Percentiles rank a stretch among this genome's conserved stretches.
Conservation (phyloP, 2,888 invertebrate species). For the Prenolepis imparis region DNA sequence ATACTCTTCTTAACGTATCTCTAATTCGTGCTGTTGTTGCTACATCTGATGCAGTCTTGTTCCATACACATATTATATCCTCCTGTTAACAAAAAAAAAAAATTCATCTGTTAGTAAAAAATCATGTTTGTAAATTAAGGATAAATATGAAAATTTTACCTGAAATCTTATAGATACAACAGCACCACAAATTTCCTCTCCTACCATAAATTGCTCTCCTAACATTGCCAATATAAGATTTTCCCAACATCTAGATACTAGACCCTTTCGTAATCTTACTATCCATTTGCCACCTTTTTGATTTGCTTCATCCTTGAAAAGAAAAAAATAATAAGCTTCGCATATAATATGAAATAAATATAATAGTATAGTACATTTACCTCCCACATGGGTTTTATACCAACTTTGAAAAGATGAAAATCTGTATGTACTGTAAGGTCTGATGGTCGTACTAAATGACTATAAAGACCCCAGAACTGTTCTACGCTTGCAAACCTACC, state of each 20-base stretch:
- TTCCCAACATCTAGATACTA: constrained; percentile 99
- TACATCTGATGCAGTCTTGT: constrained; percentile 96
- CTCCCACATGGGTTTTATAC: constrained; percentile 99
- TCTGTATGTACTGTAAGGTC: constrained; percentile 97
- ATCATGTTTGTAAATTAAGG: not conserved
- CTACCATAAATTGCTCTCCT: constrained; percentile 99
- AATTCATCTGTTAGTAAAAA: not conserved
- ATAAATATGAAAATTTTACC: constrained; percentile 85
- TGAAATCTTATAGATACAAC: constrained; percentile 98
- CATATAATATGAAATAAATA: not conserved
- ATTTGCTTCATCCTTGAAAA: constrained; percentile 94
- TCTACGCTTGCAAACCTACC: constrained; percentile 97
- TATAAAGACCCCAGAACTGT: constrained; percentile 99
- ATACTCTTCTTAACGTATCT: constrained; percentile 97
- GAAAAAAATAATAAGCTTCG: constrained; percentile 23
- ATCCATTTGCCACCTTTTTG: constrained; percentile 99
- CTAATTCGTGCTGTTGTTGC: constrained; percentile 96
- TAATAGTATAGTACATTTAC: constrained; percentile 82
- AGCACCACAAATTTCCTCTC: constrained; percentile 99
- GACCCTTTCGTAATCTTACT: constrained; percentile 96
- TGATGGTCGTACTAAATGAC: constrained; percentile 95
- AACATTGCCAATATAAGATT: constrained; percentile 99
- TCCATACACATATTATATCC: constrained; percentile 98
- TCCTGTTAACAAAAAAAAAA: constrained; percentile 88
- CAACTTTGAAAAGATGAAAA: constrained; percentile 98